These are phyloP conservation scores for Lordiphosa mommai DNA, from an alignment of 1,140 invertebrate genomes.

Conservation along the genomic window DNA sequence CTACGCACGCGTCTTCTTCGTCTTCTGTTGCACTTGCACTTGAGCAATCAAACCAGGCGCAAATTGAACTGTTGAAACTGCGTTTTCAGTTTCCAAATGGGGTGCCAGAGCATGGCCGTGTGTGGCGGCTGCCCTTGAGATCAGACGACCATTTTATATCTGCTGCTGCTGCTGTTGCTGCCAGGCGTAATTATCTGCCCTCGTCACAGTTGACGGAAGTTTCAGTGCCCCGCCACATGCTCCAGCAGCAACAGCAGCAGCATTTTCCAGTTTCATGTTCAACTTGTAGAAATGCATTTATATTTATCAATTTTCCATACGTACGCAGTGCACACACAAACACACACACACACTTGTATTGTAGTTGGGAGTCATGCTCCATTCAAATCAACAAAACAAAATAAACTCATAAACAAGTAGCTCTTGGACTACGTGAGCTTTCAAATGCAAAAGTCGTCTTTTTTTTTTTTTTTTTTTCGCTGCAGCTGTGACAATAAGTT, in stretches of 20 bases:
- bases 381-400: conserved; percentile 13
- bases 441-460: conserved; percentile 2
- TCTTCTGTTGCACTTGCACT: conserved; percentile 11
- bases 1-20: conserved; percentile 30
- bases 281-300: conserved; percentile 14
- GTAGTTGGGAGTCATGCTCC: conserved; percentile 13
- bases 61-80: conserved; percentile 42
- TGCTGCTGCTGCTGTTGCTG: conserved; percentile 3
- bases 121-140: conserved; percentile 24
- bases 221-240: conserved; percentile 3
- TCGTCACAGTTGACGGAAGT: conserved; percentile 59
- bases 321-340: conserved; percentile 1
- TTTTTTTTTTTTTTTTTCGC: not conserved
- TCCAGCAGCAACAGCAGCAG: not conserved
- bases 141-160: conserved; percentile 6
- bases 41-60: conserved; percentile 3
- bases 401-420: not conserved
- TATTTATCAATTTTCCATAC: conserved; percentile 38
- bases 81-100: conserved; percentile 19
- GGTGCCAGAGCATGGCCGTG: conserved; percentile 3
- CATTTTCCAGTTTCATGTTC: conserved; percentile 22
- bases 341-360: not conserved
- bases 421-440: conserved; percentile 25
- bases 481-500: conserved; percentile 48
- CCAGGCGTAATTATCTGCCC: conserved; percentile 13